A percentile compares a stretch with the other conserved stretches of the same genome.
Conservation (phyloP, 2,888 invertebrate genomes). For the Drosophila testacea region DNA sequence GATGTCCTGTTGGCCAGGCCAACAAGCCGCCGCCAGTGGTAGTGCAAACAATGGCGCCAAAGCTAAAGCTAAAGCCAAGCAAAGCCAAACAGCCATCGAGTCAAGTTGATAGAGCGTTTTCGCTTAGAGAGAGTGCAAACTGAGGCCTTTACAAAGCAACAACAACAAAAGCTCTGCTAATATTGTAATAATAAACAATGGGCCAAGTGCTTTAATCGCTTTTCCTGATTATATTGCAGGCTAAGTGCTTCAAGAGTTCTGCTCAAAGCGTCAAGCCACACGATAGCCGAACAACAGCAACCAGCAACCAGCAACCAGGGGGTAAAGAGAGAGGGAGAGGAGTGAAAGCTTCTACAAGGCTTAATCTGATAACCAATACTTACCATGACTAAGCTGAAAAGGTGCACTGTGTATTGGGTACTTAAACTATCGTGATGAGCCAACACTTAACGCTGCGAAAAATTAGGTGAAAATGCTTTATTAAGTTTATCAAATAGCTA, state of each 20-base stretch:
- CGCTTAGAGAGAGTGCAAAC: slow-evolving; percentile 43
- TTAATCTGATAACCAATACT: slow-evolving; percentile 64
- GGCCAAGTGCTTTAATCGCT: slow-evolving; percentile 81
- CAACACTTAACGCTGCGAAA: slow-evolving; percentile 37
- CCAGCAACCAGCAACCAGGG: neutral
- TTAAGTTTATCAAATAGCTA: slow-evolving; percentile 17
- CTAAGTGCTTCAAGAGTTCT: slow-evolving; percentile 66
- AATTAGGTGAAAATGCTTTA: slow-evolving; percentile 33
- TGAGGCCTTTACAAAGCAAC: slow-evolving; percentile 40
- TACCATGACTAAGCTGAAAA: slow-evolving; percentile 60
- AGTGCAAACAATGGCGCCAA: slow-evolving; percentile 59
- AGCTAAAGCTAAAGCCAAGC: slow-evolving; percentile 40
- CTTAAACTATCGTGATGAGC: slow-evolving; percentile 50
- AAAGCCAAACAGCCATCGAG: slow-evolving; percentile 59
- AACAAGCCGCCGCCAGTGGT: slow-evolving; percentile 17
- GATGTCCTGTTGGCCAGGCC: slow-evolving; percentile 53
- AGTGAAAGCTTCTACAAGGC: slow-evolving; percentile 24
- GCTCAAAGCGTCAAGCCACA: slow-evolving; percentile 48
- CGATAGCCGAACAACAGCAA: slow-evolving; percentile 34
- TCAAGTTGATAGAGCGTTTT: slow-evolving; percentile 62
- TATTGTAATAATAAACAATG: slow-evolving; percentile 81
- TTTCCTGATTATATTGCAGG: slow-evolving; percentile 78
- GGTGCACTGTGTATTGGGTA: slow-evolving; percentile 39
- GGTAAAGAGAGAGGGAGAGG: neutral
- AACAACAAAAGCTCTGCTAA: slow-evolving; percentile 77